Evolutionary conservation across 2,113 vertebrate species (phyloP).

Genomic region (Phylloscopus trochiloides): DNA sequence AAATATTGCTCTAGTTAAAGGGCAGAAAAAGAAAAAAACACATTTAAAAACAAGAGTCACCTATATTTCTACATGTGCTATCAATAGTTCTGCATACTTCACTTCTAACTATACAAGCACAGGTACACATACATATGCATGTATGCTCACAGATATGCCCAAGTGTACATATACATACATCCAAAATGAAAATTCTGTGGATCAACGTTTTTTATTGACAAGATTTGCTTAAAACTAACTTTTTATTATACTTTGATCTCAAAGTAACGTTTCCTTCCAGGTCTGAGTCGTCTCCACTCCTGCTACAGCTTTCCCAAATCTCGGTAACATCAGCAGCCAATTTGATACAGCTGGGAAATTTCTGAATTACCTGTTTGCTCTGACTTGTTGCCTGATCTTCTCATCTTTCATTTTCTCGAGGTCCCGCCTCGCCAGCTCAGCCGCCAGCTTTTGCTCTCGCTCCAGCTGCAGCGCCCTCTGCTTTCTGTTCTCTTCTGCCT

Average conservation of each 20-base stretch:
- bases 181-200: background rate
- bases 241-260: background rate
- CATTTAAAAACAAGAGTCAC: background rate
- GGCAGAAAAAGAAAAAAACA: background rate
- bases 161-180: fast-evolving
- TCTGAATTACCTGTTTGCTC: slow-evolving; percentile 84
- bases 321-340: background rate
- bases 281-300: background rate
- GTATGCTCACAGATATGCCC: fast-evolving
- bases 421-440: slow-evolving; percentile 80
- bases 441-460: slow-evolving; percentile 83
- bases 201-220: background rate
- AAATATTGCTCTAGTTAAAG: background rate
- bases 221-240: background rate
- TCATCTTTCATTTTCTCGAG: slow-evolving; percentile 79
- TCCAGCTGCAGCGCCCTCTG: slow-evolving; percentile 68
- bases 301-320: background rate
- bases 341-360: background rate
- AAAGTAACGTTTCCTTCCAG: background rate
- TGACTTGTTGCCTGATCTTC: slow-evolving; percentile 87
- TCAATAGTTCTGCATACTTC: background rate
- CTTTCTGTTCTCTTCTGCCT: slow-evolving; percentile 80
- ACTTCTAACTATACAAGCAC: background rate
- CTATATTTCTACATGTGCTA: fast-evolving
- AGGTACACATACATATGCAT: fast-evolving